phyloP scores from a whole-genome alignment of 2,888 invertebrate genomes.

The Aphodius sticticus region DNA sequence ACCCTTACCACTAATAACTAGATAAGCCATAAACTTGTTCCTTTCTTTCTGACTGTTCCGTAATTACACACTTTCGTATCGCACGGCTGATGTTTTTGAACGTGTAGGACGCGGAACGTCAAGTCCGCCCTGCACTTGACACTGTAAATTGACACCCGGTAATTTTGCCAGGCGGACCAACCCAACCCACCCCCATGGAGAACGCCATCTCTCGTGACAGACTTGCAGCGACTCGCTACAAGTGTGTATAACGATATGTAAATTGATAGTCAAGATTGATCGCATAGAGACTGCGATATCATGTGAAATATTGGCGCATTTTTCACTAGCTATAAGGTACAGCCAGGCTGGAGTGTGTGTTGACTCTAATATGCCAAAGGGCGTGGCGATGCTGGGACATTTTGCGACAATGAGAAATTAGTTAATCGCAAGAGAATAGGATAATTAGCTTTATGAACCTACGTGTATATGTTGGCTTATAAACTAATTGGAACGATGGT shows the following conservation, averaged over 20 bases:
- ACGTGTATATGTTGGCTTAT: too few relatives aligned
- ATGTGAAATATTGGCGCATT: conserved; percentile 9
- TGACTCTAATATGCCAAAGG: too few relatives aligned
- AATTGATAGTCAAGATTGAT: conserved; percentile 21
- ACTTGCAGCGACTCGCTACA: neutral
- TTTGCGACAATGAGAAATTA: too few relatives aligned
- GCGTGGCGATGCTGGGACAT: too few relatives aligned
- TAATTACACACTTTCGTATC: neutral
- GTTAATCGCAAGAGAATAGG: too few relatives aligned
- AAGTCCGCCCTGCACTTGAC: conserved; percentile 12
- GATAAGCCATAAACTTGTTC: neutral
- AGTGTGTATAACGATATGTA: conserved; percentile 18
- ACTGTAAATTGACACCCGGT: conserved; percentile 19
- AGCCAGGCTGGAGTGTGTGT: too few relatives aligned
- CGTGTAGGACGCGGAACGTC: conserved; percentile 11
- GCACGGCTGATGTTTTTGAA: neutral
- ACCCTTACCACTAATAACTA: neutral
- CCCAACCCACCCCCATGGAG: neutral
- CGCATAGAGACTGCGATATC: neutral
- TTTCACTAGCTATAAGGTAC: conserved; percentile 20
- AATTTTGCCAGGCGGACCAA: neutral
- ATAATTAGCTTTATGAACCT: too few relatives aligned
- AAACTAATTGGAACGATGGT: too few relatives aligned
- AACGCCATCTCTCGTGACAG: neutral
- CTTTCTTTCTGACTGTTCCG: neutral